Evolutionary conservation across 1,140 invertebrate species (phyloP).

Genomic region (Megalonaias nervosa): DNA sequence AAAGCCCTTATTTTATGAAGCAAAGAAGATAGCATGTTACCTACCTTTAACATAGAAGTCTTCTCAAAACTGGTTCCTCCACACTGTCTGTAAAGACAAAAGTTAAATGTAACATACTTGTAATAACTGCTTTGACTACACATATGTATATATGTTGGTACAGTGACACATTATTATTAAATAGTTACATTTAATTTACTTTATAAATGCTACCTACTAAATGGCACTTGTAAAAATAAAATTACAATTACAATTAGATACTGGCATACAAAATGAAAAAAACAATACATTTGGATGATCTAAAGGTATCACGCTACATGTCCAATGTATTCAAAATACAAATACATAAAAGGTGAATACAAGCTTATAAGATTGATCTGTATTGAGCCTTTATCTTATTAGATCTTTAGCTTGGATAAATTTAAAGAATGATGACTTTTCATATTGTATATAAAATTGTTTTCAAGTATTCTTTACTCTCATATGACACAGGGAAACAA

Average conservation of each 20-base stretch:
- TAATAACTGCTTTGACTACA: neutral
- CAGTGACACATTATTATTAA: neutral
- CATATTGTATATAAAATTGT: neutral
- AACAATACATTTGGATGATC: too few relatives aligned
- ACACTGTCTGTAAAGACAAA: conserved; percentile 77
- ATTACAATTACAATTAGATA: neutral
- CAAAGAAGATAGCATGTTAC: neutral
- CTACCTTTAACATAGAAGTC: conserved; percentile 71
- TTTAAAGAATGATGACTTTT: neutral
- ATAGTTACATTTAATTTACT: neutral
- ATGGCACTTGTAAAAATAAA: neutral
- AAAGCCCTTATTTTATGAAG: too few relatives aligned
- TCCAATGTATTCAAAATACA: neutral
- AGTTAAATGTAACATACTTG: neutral
- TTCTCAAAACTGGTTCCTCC: conserved; percentile 82
- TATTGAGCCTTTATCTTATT: neutral
- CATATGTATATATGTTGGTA: neutral
- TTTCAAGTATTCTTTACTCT: neutral
- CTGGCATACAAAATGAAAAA: neutral
- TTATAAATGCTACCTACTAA: neutral
- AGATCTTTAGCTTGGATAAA: neutral
- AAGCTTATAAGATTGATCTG: neutral
- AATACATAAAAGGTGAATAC: neutral
- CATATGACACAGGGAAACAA: neutral
- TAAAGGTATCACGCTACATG: too few relatives aligned